Conservation (phyloP, 2,113 vertebrate species). For the Tachuris rubrigastra region DNA sequence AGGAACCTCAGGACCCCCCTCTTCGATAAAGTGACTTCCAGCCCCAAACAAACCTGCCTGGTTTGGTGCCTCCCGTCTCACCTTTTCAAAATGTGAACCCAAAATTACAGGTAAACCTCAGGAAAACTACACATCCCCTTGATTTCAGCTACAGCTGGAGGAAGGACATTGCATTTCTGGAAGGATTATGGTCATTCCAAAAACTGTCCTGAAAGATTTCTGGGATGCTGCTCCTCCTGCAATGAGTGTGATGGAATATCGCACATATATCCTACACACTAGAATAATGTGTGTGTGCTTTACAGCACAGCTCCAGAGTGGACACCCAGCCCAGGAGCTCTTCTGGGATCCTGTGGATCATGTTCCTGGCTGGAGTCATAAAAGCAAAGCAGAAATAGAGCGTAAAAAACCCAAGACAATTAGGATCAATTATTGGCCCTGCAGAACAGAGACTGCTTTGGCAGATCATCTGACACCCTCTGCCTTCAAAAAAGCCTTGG, state of each 20-base stretch:
- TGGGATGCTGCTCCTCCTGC: neutral
- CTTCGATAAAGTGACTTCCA: neutral
- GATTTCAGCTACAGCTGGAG: neutral
- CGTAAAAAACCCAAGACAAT: neutral
- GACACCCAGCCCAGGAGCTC: neutral
- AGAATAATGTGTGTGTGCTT: too few species aligned
- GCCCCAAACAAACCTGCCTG: neutral
- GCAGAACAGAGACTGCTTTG: neutral
- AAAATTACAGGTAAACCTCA: neutral
- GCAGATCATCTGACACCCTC: constrained; percentile 1
- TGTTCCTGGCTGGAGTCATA: neutral
- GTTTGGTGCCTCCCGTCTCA: neutral
- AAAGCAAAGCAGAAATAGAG: neutral
- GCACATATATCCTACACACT: fast-evolving
- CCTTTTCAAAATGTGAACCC: neutral
- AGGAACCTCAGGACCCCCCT: neutral
- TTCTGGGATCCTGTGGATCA: neutral
- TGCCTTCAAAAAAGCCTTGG: constrained; percentile 1
- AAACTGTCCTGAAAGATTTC: neutral
- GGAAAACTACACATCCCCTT: neutral
- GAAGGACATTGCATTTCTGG: neutral
- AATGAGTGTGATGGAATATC: neutral
- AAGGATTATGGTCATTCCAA: neutral
- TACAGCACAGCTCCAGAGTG: neutral
- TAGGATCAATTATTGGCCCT: neutral